A percentile compares a stretch with the other conserved stretches of the same genome.
Evolutionary conservation across 2,888 invertebrate genomes (phyloP).

Genomic region (Ptychoptera contaminata): DNA sequence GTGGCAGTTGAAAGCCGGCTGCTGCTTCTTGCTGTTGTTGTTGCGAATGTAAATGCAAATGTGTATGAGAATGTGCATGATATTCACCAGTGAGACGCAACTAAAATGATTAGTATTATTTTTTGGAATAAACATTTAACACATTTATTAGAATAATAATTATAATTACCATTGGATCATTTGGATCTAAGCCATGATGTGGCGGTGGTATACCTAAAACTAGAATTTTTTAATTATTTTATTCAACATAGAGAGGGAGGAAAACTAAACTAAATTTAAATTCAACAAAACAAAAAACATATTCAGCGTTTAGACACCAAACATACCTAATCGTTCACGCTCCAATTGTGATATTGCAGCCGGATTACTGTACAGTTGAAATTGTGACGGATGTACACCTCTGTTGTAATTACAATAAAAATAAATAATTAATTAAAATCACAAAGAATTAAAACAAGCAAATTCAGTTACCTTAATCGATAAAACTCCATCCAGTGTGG

Average conservation of each 20-base stretch:
- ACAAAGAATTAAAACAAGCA: not conserved
- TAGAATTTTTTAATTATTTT: too few species aligned
- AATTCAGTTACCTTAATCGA: constrained; percentile 38
- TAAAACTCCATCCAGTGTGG: constrained; percentile 85
- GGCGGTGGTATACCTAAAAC: constrained; percentile 48
- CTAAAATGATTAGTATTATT: constrained; percentile 26
- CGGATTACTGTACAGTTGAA: constrained; percentile 53
- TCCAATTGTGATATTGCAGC: constrained; percentile 70
- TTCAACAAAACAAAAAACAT: too few species aligned
- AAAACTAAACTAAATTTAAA: too few species aligned
- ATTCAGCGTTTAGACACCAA: too few species aligned
- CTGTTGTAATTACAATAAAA: constrained; percentile 20
- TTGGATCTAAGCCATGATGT: constrained; percentile 46
- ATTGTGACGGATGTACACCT: constrained; percentile 45
- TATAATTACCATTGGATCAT: constrained; percentile 68
- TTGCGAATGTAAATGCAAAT: constrained; percentile 77
- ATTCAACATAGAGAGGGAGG: too few species aligned
- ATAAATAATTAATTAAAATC: not conserved
- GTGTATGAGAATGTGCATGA: constrained; percentile 85
- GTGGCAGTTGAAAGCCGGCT: constrained; percentile 42
- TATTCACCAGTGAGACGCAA: constrained; percentile 89
- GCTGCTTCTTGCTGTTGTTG: constrained; percentile 48
- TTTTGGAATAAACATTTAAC: too few species aligned
- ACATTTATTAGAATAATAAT: constrained; percentile 5
- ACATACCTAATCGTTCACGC: constrained; percentile 52